These are phyloP conservation scores for Digitonthophagus gazella DNA, from an alignment of 2,888 invertebrate species.

Conservation along the genomic window DNA sequence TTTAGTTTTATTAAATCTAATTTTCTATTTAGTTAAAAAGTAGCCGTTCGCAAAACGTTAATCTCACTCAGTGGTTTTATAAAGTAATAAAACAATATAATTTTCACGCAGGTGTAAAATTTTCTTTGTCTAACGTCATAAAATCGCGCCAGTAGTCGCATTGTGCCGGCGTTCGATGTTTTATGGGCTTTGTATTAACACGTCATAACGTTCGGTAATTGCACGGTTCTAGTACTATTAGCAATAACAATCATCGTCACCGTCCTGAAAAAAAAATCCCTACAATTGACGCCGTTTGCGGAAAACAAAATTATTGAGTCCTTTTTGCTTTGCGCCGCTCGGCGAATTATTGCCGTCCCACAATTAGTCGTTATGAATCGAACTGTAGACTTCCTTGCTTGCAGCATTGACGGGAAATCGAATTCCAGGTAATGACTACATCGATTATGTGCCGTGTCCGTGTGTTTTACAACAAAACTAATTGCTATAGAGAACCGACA, in stretches of 20 bases:
- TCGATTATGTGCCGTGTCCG: background rate
- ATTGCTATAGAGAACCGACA: background rate
- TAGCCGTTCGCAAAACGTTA: too few species aligned
- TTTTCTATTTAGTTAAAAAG: too few species aligned
- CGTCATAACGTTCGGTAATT: background rate
- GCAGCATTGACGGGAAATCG: background rate
- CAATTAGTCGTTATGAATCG: background rate
- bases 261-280: too few species aligned
- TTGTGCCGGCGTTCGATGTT: background rate
- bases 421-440: background rate
- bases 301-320: background rate
- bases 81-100: background rate
- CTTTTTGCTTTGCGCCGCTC: background rate
- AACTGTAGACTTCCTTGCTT: background rate
- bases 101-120: background rate
- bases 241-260: background rate
- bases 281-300: background rate
- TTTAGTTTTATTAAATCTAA: too few species aligned
- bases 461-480: background rate
- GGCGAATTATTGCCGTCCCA: background rate
- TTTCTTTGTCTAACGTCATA: background rate
- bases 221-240: background rate
- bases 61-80: too few species aligned
- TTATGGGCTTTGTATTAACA: background rate
- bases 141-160: background rate